A percentile compares a stretch with the other conserved stretches of the same genome.
Evolutionary conservation across 2,888 invertebrate genomes (phyloP).

Genomic region (Oscheius sp.): DNA sequence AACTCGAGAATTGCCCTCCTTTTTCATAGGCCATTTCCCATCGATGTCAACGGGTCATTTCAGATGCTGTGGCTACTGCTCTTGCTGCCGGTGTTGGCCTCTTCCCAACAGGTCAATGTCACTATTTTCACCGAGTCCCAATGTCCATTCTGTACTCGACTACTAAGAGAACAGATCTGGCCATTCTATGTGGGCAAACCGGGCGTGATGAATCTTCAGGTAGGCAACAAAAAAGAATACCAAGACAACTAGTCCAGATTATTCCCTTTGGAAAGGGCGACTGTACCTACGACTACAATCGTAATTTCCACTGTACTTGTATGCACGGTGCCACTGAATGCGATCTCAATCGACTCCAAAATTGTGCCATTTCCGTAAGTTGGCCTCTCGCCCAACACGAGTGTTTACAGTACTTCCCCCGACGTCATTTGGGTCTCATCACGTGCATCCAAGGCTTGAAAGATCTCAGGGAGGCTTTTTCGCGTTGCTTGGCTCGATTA

Average conservation of each 20-base stretch:
- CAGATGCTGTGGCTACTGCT: conserved; percentile 23
- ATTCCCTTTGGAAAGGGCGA: conserved; percentile 72
- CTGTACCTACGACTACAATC: conserved; percentile 69
- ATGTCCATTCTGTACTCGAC: conserved; percentile 71
- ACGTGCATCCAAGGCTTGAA: conserved; percentile 70
- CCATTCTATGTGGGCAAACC: conserved; percentile 71
- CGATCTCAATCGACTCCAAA: conserved; percentile 70
- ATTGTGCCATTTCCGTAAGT: conserved; percentile 70
- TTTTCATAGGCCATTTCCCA: neutral
- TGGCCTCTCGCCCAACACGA: conserved; percentile 68
- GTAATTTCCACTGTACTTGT: conserved; percentile 69
- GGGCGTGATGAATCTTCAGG: conserved; percentile 72
- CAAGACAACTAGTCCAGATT: conserved; percentile 57
- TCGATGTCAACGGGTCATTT: neutral
- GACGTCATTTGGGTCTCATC: conserved; percentile 69
- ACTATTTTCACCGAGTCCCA: conserved; percentile 72
- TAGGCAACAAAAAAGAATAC: conserved; percentile 29
- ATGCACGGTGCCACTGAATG: conserved; percentile 73
- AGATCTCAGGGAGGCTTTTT: conserved; percentile 68
- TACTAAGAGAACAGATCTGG: conserved; percentile 72
- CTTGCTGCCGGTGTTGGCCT: conserved; percentile 27
- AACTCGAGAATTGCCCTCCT: neutral
- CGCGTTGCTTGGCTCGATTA: conserved; percentile 66
- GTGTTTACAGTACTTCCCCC: conserved; percentile 62
- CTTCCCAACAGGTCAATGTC: conserved; percentile 62